Conservation (phyloP, 1,140 invertebrate genomes). For the Zelostemma sp. region DNA sequence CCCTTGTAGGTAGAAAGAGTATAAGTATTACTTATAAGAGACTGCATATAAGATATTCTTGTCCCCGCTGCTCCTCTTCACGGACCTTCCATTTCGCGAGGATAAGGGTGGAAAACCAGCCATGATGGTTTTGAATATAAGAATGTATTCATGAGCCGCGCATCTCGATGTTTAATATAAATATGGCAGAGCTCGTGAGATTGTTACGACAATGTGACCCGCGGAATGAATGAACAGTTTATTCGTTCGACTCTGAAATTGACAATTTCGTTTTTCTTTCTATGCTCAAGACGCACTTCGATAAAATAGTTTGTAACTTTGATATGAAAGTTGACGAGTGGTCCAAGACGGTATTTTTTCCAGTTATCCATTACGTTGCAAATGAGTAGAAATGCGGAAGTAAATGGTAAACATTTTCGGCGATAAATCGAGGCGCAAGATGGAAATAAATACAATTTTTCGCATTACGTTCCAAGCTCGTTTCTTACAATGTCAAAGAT, state of each 20-base stretch:
- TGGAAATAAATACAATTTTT: not conserved
- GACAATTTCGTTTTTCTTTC: slow-evolving; percentile 45
- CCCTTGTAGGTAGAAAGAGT: slow-evolving; percentile 53
- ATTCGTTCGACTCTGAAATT: slow-evolving; percentile 55
- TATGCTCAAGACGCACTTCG: no score
- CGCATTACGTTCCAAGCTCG: slow-evolving; percentile 16
- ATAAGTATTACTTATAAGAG: slow-evolving; percentile 66
- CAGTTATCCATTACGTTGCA: no score
- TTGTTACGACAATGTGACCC: slow-evolving; percentile 39
- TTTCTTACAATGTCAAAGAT: slow-evolving; percentile 31
- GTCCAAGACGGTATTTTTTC: no score
- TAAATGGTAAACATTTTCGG: no score
- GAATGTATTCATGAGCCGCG: slow-evolving; percentile 58
- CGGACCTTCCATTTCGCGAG: slow-evolving; percentile 53
- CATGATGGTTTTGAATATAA: slow-evolving; percentile 51
- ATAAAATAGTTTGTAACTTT: no score
- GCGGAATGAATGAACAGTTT: slow-evolving; percentile 38
- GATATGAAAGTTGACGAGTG: no score
- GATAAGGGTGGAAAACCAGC: slow-evolving; percentile 53
- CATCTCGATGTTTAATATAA: slow-evolving; percentile 63
- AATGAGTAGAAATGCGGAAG: no score
- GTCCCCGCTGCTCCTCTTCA: slow-evolving; percentile 38
- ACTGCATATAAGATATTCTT: slow-evolving; percentile 58
- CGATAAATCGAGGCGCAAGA: no score
- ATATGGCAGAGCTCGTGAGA: slow-evolving; percentile 40